Conservation (phyloP, 2,113 vertebrate species). For the Tenebrosternarchus preto region DNA sequence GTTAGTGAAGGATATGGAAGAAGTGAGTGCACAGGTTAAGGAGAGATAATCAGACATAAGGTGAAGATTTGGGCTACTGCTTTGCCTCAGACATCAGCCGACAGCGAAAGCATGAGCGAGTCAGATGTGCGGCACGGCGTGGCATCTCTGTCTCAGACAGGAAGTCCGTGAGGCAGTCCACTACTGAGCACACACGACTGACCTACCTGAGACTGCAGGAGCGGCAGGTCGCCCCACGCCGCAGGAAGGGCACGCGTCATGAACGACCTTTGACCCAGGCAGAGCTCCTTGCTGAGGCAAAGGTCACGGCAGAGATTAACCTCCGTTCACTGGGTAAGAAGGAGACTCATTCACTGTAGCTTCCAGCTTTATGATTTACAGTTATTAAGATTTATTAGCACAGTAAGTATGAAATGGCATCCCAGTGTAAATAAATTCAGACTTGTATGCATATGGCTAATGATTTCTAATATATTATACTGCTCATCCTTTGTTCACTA, state of each 20-base stretch:
- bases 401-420: no score
- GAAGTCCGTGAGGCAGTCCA: constrained; percentile 93
- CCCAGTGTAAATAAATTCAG: no score
- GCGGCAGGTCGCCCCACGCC: constrained; percentile 87
- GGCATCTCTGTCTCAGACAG: constrained; percentile 70
- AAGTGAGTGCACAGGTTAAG: neutral
- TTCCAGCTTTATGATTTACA: neutral
- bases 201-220: constrained; percentile 92
- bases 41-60: neutral
- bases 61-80: neutral
- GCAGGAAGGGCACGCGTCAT: constrained; percentile 84
- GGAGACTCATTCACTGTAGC: no score
- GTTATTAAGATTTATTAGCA: neutral
- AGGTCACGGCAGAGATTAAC: constrained; percentile 91
- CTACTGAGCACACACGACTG: constrained; percentile 92
- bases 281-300: constrained; percentile 91
- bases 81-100: neutral
- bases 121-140: neutral
- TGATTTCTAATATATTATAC: neutral
- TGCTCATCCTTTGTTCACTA: constrained; percentile 52
- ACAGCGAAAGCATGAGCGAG: neutral
- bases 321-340: constrained; percentile 85
- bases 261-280: constrained; percentile 90
- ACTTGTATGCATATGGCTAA: no score
- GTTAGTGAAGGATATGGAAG: neutral